Conservation (phyloP, 2,113 vertebrate species). For the Drymodes brunneopygia region DNA sequence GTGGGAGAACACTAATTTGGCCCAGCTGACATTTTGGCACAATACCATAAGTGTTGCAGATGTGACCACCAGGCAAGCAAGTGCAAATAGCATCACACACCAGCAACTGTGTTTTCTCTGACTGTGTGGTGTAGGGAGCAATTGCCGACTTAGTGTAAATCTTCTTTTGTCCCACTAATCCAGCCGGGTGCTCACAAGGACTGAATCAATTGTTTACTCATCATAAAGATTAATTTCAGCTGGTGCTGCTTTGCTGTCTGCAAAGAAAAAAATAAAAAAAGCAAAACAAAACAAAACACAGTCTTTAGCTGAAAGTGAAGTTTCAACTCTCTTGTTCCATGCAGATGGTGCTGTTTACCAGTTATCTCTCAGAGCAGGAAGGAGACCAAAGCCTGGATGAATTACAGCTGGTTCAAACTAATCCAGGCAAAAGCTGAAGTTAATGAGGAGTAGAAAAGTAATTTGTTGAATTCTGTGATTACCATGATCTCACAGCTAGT, state of each 20-base stretch:
- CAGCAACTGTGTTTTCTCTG: neutral
- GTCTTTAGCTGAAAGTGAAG: neutral
- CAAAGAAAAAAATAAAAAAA: neutral
- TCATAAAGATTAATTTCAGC: constrained; percentile 45
- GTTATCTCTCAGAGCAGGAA: constrained; percentile 1
- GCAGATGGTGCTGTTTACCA: constrained; percentile 51
- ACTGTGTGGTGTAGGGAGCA: neutral
- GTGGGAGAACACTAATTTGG: neutral
- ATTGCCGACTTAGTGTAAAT: neutral
- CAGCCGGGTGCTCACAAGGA: constrained; percentile 6
- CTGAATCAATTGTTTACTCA: constrained; percentile 27
- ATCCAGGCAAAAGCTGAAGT: constrained; percentile 14
- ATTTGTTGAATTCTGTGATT: constrained; percentile 16
- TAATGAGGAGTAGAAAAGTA: constrained; percentile 19
- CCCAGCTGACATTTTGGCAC: neutral
- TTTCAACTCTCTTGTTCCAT: neutral
- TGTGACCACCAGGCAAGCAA: neutral
- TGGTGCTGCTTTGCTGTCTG: neutral
- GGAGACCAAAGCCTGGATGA: constrained; percentile 9
- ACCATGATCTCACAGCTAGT: neutral
- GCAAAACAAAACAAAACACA: neutral
- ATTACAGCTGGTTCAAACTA: constrained; percentile 21
- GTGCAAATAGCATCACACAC: neutral
- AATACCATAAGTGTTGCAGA: neutral
- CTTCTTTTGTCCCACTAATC: neutral